Conservation (phyloP, 2,113 vertebrate species). For the Pipa parva region DNA sequence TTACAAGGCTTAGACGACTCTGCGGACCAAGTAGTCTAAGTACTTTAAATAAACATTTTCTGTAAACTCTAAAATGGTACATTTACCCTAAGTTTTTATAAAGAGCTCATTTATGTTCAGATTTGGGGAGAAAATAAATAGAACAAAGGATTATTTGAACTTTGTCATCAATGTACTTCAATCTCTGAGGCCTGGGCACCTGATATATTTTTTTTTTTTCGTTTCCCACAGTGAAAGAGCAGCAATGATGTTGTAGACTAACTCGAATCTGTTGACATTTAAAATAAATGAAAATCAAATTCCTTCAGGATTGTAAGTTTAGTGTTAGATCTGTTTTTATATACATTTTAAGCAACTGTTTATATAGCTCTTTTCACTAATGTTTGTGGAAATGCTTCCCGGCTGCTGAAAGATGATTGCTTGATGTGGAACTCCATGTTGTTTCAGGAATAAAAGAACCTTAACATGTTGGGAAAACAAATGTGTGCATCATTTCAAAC, state of each 20-base stretch:
- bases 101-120: slow-evolving; percentile 50
- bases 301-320: slow-evolving; percentile 34
- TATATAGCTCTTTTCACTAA: slow-evolving; percentile 47
- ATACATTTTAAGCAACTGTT: slow-evolving; percentile 40
- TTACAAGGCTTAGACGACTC: slow-evolving; percentile 46
- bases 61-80: slow-evolving; percentile 51
- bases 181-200: slow-evolving; percentile 39
- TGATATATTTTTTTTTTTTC: slow-evolving; percentile 29
- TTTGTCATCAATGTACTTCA: slow-evolving; percentile 43
- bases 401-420: slow-evolving; percentile 56
- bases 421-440: slow-evolving; percentile 53
- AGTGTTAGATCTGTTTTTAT: slow-evolving; percentile 33
- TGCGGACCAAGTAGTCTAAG: slow-evolving; percentile 40
- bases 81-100: slow-evolving; percentile 49
- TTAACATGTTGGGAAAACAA: slow-evolving; percentile 56
- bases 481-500: slow-evolving; percentile 57
- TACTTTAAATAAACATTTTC: slow-evolving; percentile 57
- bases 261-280: slow-evolving; percentile 37
- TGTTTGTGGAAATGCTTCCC: slow-evolving; percentile 51
- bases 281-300: slow-evolving; percentile 41
- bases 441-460: slow-evolving; percentile 62
- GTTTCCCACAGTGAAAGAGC: slow-evolving; percentile 44
- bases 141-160: slow-evolving; percentile 55
- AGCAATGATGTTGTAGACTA: slow-evolving; percentile 23
- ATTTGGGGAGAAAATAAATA: slow-evolving; percentile 47